Percentiles rank a stretch among this genome's conserved stretches.
Conservation (phyloP, 2,797 vertebrate species). For the Amniataba percoides region DNA sequence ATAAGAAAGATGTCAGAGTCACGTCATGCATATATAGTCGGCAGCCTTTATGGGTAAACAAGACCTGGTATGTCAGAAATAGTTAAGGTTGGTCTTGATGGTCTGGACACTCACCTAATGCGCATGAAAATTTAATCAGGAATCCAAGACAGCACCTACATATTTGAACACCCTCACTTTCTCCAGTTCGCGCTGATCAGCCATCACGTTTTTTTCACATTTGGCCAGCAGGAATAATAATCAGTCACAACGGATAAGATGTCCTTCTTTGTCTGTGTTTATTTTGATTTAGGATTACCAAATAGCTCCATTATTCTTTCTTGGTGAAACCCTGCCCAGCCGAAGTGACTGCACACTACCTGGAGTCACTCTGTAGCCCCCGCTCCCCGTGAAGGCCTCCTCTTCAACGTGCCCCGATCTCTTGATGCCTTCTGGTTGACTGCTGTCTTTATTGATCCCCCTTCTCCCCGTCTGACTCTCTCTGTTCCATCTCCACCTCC, state of each 20-base stretch:
- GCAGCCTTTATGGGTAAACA: not conserved
- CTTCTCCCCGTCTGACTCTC: conserved; percentile 8
- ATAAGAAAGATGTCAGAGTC: not conserved
- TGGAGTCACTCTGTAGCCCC: not conserved
- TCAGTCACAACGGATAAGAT: not conserved
- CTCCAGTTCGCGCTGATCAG: not conserved
- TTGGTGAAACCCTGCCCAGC: not conserved
- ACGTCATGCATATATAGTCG: not conserved
- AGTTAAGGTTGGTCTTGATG: not conserved
- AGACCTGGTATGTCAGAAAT: not conserved
- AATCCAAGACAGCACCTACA: not conserved
- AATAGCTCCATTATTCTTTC: not conserved
- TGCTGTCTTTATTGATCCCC: conserved; percentile 49
- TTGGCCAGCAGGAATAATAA: not conserved
- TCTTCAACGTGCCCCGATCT: not conserved
- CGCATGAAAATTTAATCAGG: not conserved
- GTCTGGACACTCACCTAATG: not conserved
- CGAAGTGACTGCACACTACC: conserved; percentile 1
- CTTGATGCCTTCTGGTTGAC: conserved; percentile 45
- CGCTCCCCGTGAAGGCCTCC: not conserved
- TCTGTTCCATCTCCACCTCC: conserved; percentile 30
- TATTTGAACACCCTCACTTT: not conserved
- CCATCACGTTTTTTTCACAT: no score
- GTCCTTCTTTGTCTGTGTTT: not conserved
- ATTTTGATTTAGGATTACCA: not conserved